These are phyloP conservation scores for Drosophila mojavensis DNA, from an alignment of 1,140 invertebrate species.

Conservation along the genomic window DNA sequence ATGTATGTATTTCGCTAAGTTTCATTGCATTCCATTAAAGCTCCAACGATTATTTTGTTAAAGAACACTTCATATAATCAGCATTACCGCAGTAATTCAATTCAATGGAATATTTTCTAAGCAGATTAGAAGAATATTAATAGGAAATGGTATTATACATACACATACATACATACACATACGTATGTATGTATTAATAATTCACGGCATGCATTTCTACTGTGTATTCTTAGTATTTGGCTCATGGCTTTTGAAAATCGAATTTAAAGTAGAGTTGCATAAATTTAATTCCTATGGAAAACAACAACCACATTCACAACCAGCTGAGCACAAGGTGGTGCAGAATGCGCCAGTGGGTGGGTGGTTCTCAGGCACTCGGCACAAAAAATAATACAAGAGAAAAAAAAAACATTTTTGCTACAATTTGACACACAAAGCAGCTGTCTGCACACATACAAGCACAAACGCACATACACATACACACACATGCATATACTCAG, in stretches of 20 bases:
- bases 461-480: conserved; percentile 1
- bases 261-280: conserved; percentile 27
- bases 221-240: conserved; percentile 26
- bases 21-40: conserved; percentile 4
- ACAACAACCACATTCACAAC: conserved; percentile 14
- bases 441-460: conserved; percentile 38
- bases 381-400: conserved; percentile 21
- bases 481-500: not conserved
- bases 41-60: not conserved
- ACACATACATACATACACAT: too few species aligned
- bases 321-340: conserved; percentile 40
- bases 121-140: not conserved
- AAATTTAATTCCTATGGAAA: conserved; percentile 35
- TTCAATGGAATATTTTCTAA: not conserved
- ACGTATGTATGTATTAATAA: not conserved
- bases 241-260: conserved; percentile 23
- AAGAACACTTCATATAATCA: not conserved
- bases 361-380: conserved; percentile 28
- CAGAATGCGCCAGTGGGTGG: conserved; percentile 52
- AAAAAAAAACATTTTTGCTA: conserved; percentile 44
- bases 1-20: not conserved
- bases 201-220: conserved; percentile 4
- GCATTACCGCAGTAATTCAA: not conserved
- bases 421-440: conserved; percentile 59
- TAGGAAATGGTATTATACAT: too few species aligned